A percentile compares a stretch with the other conserved stretches of the same genome.
These are phyloP conservation scores for Diadumene lineata DNA, from an alignment of 92 coral and sea anemone species.

Conservation along the genomic window DNA sequence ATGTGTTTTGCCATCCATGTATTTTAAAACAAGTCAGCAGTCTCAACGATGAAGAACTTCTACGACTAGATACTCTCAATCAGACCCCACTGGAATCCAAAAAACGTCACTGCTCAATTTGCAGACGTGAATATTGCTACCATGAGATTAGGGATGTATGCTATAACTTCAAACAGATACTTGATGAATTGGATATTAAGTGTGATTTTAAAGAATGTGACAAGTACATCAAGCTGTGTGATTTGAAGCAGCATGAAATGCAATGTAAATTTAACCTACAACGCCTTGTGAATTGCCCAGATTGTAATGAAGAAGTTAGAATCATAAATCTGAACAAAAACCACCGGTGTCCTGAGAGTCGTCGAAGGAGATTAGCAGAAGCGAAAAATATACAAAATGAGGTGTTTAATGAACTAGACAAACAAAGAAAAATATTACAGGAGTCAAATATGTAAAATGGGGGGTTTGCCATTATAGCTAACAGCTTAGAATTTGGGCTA, in stretches of 20 bases:
- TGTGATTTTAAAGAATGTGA: not conserved
- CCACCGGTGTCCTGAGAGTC: not conserved
- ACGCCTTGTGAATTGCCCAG: not conserved
- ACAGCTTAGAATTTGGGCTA: no score
- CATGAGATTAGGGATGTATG: not conserved
- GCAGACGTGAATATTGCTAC: not conserved
- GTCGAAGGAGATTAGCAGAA: not conserved
- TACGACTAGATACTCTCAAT: not conserved
- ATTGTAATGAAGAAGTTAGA: slow-evolving; percentile 11
- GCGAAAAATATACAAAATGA: not conserved
- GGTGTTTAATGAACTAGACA: not conserved
- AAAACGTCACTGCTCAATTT: not conserved
- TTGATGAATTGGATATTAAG: not conserved
- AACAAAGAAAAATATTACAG: slow-evolving; percentile 3
- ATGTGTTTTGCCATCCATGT: not conserved
- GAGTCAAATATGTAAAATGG: no score
- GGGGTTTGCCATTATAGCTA: no score
- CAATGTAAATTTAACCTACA: not conserved
- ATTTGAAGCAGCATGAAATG: not conserved
- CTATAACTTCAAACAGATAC: not conserved
- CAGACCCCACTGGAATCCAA: not conserved
- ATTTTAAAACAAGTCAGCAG: not conserved
- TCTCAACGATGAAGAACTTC: not conserved
- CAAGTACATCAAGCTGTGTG: not conserved
- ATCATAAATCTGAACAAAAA: not conserved